Evolutionary conservation across 2,113 vertebrate species (phyloP), one percentile per base, ranked within the genome.

Genomic region (Scalopus aquaticus): DNA sequence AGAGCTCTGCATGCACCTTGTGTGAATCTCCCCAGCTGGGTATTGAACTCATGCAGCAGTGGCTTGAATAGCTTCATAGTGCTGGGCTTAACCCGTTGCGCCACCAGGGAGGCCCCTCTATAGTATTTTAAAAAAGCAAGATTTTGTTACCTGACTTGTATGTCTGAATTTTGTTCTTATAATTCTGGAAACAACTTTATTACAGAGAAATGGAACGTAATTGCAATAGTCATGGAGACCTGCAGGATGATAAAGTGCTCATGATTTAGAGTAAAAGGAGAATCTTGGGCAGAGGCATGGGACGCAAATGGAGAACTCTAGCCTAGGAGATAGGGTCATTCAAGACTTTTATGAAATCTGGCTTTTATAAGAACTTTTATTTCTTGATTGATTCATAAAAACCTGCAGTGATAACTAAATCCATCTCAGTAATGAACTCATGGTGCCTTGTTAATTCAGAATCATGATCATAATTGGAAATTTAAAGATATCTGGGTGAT

Each of bases 81-180:
- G n/a, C n/a, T n/a, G n/a, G n/a, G n/a, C n/a, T n/a, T n/a, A n/a
- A n/a, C n/a, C n/a, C n/a, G n/a, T n/a, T n/a, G n/a, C n/a, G n/a
- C n/a, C n/a, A n/a, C n/a, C n/a, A n/a, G n/a, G n/a, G n/a, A n/a
- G n/a, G n/a, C n/a, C n/a, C n/a, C n/a, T 88, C 80, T 54, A 46
- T 6, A 73, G 28, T 84, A 19, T 17, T 67, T 84, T 88, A 84
- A 20, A 9, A 85, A 95, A 72, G 37, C 20, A 83, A 74, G 17
- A n/a, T 80, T 88, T 93, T 93, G 7, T 86, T 69, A 70, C 1
- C 5, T 79, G 64, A 69, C 8, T 70, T 72, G 2, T 44, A 20
- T 70, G 39, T 88, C 30, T 62, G 62, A 76, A 42, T 70, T 88
- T 85, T 86, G n/a, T 92, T 88, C 58, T 85, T 60, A 30, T n/a